phyloP scores from a whole-genome alignment of 2,888 invertebrate species.

The Thera britannica region DNA sequence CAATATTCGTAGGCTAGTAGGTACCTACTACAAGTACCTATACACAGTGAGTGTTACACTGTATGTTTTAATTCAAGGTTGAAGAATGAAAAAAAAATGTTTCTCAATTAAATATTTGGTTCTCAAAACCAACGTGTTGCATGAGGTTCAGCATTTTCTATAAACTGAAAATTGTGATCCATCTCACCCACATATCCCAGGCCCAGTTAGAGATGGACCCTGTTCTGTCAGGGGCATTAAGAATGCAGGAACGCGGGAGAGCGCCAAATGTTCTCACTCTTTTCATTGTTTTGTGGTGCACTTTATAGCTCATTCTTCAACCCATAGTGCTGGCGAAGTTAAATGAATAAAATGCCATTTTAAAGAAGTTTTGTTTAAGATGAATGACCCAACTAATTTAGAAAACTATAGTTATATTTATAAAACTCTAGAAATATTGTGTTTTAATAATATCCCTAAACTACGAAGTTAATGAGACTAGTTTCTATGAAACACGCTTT shows the following conservation, averaged over 20 bases:
- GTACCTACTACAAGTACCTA: too few species aligned
- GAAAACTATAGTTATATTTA: background rate
- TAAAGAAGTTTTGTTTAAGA: background rate
- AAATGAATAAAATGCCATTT: background rate
- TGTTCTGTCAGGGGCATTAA: constrained; percentile 37
- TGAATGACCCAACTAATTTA: background rate
- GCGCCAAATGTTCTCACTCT: constrained; percentile 46
- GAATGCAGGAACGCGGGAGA: constrained; percentile 46
- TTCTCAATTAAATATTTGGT: too few species aligned
- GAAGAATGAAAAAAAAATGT: too few species aligned
- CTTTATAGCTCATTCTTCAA: constrained; percentile 30
- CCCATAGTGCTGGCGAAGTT: constrained; percentile 7
- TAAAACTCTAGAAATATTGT: too few species aligned
- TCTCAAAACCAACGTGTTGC: too few species aligned
- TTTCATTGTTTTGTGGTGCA: constrained; percentile 36
- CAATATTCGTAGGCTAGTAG: too few species aligned
- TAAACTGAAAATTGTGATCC: background rate
- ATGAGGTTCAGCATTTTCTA: background rate
- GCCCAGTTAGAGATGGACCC: constrained; percentile 4
- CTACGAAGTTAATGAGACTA: too few species aligned
- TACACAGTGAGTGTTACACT: too few species aligned
- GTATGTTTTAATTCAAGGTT: too few species aligned
- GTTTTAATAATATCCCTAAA: too few species aligned
- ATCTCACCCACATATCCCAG: background rate
- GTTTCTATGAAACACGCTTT: too few species aligned